Evolutionary conservation across 2,113 vertebrate species (phyloP).

Genomic region (Trochalopteron elliotii): DNA sequence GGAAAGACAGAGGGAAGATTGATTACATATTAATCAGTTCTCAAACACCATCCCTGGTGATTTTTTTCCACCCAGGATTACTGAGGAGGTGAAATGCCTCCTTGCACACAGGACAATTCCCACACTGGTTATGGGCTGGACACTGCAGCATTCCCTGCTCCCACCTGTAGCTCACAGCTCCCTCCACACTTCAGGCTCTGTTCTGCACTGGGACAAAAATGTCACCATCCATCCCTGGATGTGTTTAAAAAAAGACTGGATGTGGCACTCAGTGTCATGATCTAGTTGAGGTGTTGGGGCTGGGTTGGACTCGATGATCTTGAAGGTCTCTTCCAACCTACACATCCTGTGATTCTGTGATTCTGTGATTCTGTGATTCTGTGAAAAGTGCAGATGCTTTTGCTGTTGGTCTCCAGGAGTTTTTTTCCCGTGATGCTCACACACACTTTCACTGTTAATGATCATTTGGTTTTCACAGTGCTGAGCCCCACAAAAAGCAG

Average conservation of each 20-base stretch:
- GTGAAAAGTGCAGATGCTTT: not conserved
- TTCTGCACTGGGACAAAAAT: not conserved
- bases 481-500: not conserved
- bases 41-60: not conserved
- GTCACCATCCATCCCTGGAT: too few relatives aligned
- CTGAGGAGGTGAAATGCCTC: not conserved
- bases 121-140: not conserved
- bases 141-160: not conserved
- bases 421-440: not conserved
- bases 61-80: not conserved
- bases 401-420: not conserved
- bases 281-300: too few relatives aligned
- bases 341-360: too few relatives aligned
- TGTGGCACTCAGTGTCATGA: too few relatives aligned
- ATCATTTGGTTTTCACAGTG: not conserved
- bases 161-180: not conserved
- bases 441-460: not conserved
- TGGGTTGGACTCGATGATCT: too few relatives aligned
- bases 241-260: too few relatives aligned
- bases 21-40: not conserved
- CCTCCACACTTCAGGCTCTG: fast-evolving
- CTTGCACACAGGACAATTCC: not conserved
- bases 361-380: too few relatives aligned
- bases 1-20: not conserved
- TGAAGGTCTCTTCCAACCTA: too few relatives aligned